Percentiles rank a stretch among this genome's conserved stretches.
phyloP scores from a whole-genome alignment of 2,888 invertebrate species.

The Oscheius sp. region DNA sequence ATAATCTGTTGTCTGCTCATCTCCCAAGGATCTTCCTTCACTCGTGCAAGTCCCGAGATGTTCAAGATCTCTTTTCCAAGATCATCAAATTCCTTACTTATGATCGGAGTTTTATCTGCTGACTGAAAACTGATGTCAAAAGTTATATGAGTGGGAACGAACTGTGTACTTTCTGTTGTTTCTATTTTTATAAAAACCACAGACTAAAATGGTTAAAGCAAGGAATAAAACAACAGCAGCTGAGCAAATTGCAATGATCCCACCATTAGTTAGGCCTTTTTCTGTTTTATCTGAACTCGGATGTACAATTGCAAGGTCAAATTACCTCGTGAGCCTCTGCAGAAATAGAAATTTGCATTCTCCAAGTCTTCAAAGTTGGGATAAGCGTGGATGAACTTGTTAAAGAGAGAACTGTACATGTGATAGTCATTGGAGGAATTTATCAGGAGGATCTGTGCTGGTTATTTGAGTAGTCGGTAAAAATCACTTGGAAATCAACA shows the following conservation, averaged over 20 bases:
- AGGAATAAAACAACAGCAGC: neutral
- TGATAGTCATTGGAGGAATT: conserved; percentile 10
- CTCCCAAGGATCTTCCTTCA: conserved; percentile 33
- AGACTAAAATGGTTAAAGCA: neutral
- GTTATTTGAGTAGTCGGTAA: neutral
- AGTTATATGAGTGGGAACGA: neutral
- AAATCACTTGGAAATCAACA: conserved; percentile 31
- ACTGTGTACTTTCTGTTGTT: neutral
- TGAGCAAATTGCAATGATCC: neutral
- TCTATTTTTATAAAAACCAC: neutral
- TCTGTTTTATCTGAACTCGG: neutral
- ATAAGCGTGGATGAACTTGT: conserved; percentile 2
- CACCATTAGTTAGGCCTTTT: neutral
- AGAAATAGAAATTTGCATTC: conserved; percentile 2
- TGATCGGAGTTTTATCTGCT: conserved; percentile 9
- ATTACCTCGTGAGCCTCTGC: conserved; percentile 3
- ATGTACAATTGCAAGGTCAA: neutral
- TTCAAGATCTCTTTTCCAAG: conserved; percentile 20
- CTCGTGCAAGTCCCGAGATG: conserved; percentile 14
- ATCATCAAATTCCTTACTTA: conserved; percentile 7
- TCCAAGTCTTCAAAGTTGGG: conserved; percentile 13
- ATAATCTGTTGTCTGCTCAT: conserved; percentile 36
- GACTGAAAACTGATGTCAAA: neutral
- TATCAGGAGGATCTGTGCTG: conserved; percentile 8
- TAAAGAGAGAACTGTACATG: conserved; percentile 4